phyloP scores from a whole-genome alignment of 37 sponge, comb jelly and placozoan genomes.

The Beroe forskalii region DNA sequence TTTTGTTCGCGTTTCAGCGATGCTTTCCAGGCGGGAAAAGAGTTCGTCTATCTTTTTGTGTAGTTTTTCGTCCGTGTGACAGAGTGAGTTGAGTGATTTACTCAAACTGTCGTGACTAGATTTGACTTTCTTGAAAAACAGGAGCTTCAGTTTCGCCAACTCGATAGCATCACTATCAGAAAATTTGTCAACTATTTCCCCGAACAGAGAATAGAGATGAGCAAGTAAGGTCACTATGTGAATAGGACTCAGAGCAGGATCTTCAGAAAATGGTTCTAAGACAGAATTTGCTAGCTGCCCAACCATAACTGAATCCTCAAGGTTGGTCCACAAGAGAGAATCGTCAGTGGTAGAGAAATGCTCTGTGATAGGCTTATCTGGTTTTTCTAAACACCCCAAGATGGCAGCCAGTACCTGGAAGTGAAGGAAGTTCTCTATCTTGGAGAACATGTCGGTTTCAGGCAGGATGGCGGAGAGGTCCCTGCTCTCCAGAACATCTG shows the following conservation, averaged over 20 bases:
- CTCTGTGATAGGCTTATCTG: background rate
- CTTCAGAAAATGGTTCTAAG: background rate
- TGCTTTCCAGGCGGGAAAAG: background rate
- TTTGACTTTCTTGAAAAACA: background rate
- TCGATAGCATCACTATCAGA: conserved; percentile 48
- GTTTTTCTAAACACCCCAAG: background rate
- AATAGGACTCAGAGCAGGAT: background rate
- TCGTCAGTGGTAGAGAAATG: background rate
- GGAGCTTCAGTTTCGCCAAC: conserved; percentile 29
- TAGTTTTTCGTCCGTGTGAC: background rate
- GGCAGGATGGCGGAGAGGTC: conserved; percentile 39
- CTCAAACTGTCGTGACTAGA: background rate
- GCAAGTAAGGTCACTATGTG: background rate
- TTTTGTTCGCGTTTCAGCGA: background rate
- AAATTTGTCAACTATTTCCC: background rate
- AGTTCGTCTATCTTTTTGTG: conserved; percentile 3
- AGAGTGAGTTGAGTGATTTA: background rate
- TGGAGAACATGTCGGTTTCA: conserved; percentile 32
- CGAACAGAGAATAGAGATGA: conserved; percentile 50
- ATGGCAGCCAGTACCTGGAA: conserved; percentile 60
- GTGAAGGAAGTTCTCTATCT: conserved; percentile 3
- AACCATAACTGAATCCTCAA: conserved; percentile 4
- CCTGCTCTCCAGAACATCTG: conserved; percentile 5
- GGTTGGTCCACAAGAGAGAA: conserved; percentile 20
- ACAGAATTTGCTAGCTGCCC: conserved; percentile 44